phyloP scores from a whole-genome alignment of 2,888 invertebrate genomes.

The Pseudococcus longispinus region DNA sequence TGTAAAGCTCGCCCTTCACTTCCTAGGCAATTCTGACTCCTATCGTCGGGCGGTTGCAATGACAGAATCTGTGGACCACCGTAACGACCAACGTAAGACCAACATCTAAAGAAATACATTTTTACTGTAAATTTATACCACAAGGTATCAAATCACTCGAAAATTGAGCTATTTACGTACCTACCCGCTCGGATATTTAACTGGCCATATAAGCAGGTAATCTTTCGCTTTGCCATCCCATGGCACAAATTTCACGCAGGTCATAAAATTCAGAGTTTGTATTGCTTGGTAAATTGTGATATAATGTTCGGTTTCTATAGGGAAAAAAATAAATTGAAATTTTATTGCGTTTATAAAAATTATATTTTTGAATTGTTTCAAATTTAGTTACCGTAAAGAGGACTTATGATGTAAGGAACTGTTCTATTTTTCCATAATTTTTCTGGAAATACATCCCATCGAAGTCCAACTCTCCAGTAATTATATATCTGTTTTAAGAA shows the following conservation, averaged over 20 bases:
- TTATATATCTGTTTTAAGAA: constrained; percentile 65
- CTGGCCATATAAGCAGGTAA: constrained; percentile 72
- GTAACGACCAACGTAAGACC: constrained; percentile 77
- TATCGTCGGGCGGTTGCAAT: constrained; percentile 70
- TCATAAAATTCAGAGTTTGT: constrained; percentile 70
- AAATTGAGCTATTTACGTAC: constrained; percentile 54
- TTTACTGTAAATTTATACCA: background rate
- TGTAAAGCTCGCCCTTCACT: constrained; percentile 78
- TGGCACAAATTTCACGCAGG: constrained; percentile 71
- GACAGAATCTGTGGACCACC: constrained; percentile 79
- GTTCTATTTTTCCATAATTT: constrained; percentile 72
- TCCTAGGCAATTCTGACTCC: constrained; percentile 71
- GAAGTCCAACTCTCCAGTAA: constrained; percentile 70
- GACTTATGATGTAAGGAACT: constrained; percentile 72
- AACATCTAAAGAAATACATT: constrained; percentile 67
- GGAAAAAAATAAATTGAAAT: constrained; percentile 54
- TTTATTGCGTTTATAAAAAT: background rate
- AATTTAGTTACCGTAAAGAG: constrained; percentile 65
- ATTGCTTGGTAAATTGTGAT: constrained; percentile 70
- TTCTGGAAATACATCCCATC: constrained; percentile 72
- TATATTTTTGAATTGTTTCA: background rate
- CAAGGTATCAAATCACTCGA: background rate
- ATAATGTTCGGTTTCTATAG: constrained; percentile 67
- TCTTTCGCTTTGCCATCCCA: constrained; percentile 72
- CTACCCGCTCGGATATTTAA: constrained; percentile 69